phyloP scores from a whole-genome alignment of 2,113 vertebrate species.

The Scartelaos histophorus region DNA sequence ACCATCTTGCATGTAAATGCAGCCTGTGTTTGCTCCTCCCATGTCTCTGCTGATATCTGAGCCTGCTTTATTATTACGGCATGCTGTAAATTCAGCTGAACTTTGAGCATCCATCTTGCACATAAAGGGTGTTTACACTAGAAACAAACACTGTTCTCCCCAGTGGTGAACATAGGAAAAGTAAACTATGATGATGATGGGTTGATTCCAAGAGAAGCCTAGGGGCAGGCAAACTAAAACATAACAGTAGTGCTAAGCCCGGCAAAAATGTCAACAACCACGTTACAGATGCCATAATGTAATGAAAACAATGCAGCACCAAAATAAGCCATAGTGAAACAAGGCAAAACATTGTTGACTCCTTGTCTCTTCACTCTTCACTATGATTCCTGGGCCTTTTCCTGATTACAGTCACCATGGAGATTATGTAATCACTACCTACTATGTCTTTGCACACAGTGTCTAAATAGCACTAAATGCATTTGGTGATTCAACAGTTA shows the following conservation, averaged over 20 bases:
- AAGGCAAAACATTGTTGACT: background rate
- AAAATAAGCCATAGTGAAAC: background rate
- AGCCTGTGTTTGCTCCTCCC: constrained; percentile 62
- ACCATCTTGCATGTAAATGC: constrained; percentile 60
- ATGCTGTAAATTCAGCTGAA: constrained; percentile 70
- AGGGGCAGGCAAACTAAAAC: background rate
- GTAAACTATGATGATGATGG: background rate
- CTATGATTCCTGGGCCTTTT: background rate
- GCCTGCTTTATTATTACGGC: constrained; percentile 62
- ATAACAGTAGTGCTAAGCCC: background rate
- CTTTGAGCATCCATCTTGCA: constrained; percentile 68
- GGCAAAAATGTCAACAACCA: constrained; percentile 24
- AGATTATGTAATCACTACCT: constrained; percentile 5
- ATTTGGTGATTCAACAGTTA: background rate
- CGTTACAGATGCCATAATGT: background rate
- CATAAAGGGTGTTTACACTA: background rate
- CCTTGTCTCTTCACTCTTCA: background rate
- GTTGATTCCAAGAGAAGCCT: background rate
- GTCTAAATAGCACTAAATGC: background rate
- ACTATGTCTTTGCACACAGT: background rate
- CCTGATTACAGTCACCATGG: constrained; percentile 6
- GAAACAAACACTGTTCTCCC: no score
- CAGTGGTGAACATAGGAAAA: constrained; percentile 13
- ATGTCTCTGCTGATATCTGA: constrained; percentile 41
- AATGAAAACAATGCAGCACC: background rate